Evolutionary conservation across 2,888 invertebrate genomes (phyloP).

Genomic region (Thelaira solivaga): DNA sequence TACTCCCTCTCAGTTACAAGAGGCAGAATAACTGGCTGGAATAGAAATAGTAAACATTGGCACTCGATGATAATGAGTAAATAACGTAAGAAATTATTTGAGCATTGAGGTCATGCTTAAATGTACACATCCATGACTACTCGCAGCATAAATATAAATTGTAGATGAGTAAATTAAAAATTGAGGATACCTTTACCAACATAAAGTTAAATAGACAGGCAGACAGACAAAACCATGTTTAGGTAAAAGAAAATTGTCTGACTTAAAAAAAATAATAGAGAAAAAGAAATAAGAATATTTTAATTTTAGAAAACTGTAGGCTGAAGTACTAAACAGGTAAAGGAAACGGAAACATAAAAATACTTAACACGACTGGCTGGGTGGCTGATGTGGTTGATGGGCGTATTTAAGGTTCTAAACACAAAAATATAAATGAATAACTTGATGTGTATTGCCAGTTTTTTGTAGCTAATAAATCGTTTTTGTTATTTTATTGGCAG

Average conservation of each 20-base stretch:
- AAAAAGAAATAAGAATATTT: slow-evolving; percentile 25
- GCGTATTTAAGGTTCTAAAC: no score
- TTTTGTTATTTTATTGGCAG: not conserved
- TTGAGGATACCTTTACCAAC: not conserved
- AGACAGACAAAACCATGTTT: not conserved
- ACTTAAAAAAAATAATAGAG: slow-evolving; percentile 8
- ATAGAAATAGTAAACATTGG: not conserved
- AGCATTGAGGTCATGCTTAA: slow-evolving; percentile 18
- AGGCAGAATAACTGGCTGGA: not conserved
- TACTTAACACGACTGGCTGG: not conserved
- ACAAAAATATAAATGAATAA: no score
- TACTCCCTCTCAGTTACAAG: not conserved
- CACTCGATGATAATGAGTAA: slow-evolving; percentile 8
- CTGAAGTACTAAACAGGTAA: not conserved
- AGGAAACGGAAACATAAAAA: not conserved
- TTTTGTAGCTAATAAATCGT: slow-evolving; percentile 12
- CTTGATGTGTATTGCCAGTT: no score
- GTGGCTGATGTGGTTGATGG: no score
- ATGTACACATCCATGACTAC: slow-evolving; percentile 6
- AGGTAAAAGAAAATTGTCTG: slow-evolving; percentile 23
- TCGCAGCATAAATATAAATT: no score
- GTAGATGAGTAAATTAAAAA: not conserved
- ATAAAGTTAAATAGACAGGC: not conserved
- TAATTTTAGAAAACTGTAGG: not conserved
- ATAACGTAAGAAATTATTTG: slow-evolving; percentile 9